A percentile compares a stretch with the other conserved stretches of the same genome.
phyloP scores from a whole-genome alignment of 2,113 vertebrate species.

The Panthera leo region DNA sequence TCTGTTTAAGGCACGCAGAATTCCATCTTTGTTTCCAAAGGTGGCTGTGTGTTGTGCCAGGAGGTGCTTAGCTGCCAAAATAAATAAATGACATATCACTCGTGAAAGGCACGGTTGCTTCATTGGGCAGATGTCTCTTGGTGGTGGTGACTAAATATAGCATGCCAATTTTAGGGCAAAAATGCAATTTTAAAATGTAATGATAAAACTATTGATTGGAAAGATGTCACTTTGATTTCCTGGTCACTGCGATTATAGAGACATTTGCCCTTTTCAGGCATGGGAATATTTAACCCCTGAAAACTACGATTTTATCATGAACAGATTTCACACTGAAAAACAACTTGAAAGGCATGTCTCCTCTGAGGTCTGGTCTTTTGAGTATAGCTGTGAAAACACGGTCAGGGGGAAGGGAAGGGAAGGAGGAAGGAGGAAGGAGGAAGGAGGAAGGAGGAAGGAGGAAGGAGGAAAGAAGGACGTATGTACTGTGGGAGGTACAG shows the following conservation, averaged over 20 bases:
- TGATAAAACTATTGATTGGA: constrained; percentile 44
- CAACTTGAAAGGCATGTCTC: background rate
- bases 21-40: constrained; percentile 58
- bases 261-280: background rate
- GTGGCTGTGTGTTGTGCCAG: constrained; percentile 74
- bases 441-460: background rate
- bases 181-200: constrained; percentile 46
- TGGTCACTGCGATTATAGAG: background rate
- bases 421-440: background rate
- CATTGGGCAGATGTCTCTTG: constrained; percentile 59
- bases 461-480: background rate
- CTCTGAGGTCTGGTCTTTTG: background rate
- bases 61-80: constrained; percentile 70
- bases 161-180: constrained; percentile 67
- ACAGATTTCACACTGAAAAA: background rate
- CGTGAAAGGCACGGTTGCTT: constrained; percentile 54
- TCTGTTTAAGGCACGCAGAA: constrained; percentile 54
- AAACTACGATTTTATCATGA: background rate
- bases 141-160: constrained; percentile 57
- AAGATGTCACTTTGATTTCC: constrained; percentile 46
- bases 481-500: background rate
- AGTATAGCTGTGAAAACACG: background rate
- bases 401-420: background rate
- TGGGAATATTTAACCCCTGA: constrained; percentile 8
- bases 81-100: constrained; percentile 59